A percentile compares a stretch with the other conserved stretches of the same genome.
Evolutionary conservation across 2,888 invertebrate genomes (phyloP).

Genomic region (Caenorhabditis uteleia): DNA sequence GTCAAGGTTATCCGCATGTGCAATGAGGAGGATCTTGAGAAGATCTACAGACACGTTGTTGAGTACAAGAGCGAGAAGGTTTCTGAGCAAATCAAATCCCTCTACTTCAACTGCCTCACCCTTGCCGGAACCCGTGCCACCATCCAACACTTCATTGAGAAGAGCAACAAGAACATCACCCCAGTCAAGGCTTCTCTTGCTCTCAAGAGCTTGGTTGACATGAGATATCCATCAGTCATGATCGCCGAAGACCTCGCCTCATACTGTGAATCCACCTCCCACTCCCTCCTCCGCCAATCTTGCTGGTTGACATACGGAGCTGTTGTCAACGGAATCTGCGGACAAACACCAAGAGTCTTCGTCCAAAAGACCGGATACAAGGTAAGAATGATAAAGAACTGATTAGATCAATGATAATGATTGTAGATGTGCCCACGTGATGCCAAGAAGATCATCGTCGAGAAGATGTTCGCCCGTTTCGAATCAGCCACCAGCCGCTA

Average conservation of each 20-base stretch:
- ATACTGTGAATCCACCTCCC: conserved; percentile 41
- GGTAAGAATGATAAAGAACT: not conserved
- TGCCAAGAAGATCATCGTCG: conserved; percentile 52
- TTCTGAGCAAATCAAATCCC: conserved; percentile 45
- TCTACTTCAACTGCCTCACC: conserved; percentile 57
- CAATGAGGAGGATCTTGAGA: conserved; percentile 52
- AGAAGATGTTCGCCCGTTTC: conserved; percentile 38
- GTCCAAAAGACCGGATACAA: conserved; percentile 30
- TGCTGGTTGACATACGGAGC: conserved; percentile 59
- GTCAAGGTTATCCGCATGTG: conserved; percentile 55
- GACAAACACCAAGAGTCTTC: conserved; percentile 38
- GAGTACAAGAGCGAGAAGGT: conserved; percentile 41
- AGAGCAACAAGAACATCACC: conserved; percentile 48
- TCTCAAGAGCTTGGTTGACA: conserved; percentile 52
- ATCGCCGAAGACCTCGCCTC: conserved; percentile 41
- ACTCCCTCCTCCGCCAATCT: conserved; percentile 50
- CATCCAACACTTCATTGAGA: conserved; percentile 50
- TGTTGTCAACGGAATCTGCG: conserved; percentile 57
- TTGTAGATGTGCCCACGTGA: conserved; percentile 43
- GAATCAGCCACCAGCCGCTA: conserved; percentile 41
- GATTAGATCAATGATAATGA: not conserved
- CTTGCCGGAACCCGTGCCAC: conserved; percentile 56
- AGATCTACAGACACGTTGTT: conserved; percentile 27
- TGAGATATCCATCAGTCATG: conserved; percentile 44
- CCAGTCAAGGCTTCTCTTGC: conserved; percentile 47